phyloP scores from a whole-genome alignment of 1,140 invertebrate genomes.

The Drosophila carrolli region DNA sequence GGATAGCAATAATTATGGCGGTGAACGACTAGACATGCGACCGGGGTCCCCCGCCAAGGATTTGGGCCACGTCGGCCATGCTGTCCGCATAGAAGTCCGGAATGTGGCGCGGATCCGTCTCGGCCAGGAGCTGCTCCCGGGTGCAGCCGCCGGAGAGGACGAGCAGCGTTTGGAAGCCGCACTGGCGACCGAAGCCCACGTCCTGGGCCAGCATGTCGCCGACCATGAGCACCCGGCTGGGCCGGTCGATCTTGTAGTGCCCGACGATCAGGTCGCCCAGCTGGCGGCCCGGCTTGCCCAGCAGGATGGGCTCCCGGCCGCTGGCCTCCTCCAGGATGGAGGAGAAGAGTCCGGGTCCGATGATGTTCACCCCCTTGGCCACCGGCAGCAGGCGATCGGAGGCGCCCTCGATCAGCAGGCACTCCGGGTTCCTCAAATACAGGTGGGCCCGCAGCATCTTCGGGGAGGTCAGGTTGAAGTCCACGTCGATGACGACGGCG shows the following conservation, averaged over 20 bases:
- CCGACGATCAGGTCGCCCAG: conserved; percentile 84
- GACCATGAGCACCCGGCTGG: conserved; percentile 87
- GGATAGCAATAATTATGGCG: too few relatives aligned
- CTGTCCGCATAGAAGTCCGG: conserved; percentile 85
- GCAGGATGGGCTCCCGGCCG: conserved; percentile 79
- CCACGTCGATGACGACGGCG: conserved; percentile 86
- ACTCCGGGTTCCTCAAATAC: conserved; percentile 85
- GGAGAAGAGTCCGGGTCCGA: conserved; percentile 85
- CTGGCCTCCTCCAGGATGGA: conserved; percentile 85
- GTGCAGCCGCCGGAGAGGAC: conserved; percentile 85
- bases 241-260: conserved; percentile 84
- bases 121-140: conserved; percentile 67
- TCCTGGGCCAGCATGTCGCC: conserved; percentile 88
- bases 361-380: conserved; percentile 56
- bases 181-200: conserved; percentile 85
- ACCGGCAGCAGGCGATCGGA: conserved; percentile 85
- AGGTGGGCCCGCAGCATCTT: conserved; percentile 85
- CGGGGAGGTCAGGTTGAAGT: conserved; percentile 85
- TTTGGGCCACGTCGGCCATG: conserved; percentile 53
- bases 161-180: conserved; percentile 86
- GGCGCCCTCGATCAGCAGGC: conserved; percentile 85
- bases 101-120: conserved; percentile 60
- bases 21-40: conserved; percentile 43
- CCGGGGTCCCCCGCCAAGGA: conserved; percentile 41
- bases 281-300: conserved; percentile 86